Base-by-base conservation (phyloP, 1,140 invertebrate species). In the Drosophila bocki region DNA sequence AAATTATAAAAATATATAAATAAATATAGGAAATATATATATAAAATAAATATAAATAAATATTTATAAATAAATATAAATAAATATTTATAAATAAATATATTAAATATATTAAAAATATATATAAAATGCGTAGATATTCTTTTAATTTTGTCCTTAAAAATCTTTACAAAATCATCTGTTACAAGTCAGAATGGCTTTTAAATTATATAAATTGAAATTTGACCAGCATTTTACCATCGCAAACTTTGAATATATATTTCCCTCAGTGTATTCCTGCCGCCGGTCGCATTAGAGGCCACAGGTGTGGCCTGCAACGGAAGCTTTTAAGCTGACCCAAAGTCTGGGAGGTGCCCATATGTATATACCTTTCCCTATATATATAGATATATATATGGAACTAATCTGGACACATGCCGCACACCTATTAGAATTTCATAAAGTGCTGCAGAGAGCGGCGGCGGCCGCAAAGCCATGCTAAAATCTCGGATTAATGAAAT, bases 341-440 rank as follows among this genome's bases (percentile, higher is more conserved):
- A 60, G 45, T 47, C 47, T 41, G 54, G 47, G 15, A n/a, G n/a
- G 37, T 9, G 35, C 2, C 33, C 45, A 29, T 44, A 44, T 15
- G 22, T n/a, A 15, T 41, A 29, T 22, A 12, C 13, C 26, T 9
- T 50, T 4, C 22, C 29, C 22, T 26, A 57, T 42, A 19, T 19
- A 22, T 19, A 35, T 37, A 3, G 35, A 37, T 62, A 19, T 29
- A 39, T 58, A 35, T 50, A 22, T 35, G 32, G 15, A 17, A 35
- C 69, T 74, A 74, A 74, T 72, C 53, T 45, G 19, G 41, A 56
- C 61, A 75, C 51, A 76, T 58, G 72, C 62, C 75, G 75, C 64
- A 61, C 84, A 67, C 44, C 63, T 71, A 86, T 87, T 82, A 82
- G 19, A 65, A 68, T 79, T 87, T 86, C 70, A 85, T 84, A 84